These are phyloP conservation scores for Trichonephila clavipes DNA, from an alignment of 1,140 invertebrate species.

Conservation along the genomic window DNA sequence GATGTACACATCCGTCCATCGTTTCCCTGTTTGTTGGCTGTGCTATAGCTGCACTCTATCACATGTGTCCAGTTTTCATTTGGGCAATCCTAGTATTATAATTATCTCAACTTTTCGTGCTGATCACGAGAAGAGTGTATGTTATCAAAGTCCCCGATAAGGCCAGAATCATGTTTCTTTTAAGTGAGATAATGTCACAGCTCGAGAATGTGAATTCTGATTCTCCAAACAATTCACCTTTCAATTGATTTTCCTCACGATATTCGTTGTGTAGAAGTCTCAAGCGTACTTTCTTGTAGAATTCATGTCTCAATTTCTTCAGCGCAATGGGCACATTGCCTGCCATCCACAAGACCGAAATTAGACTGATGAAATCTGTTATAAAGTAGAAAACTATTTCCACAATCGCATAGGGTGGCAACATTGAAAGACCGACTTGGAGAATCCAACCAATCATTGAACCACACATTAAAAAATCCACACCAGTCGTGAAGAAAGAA, in stretches of 20 bases:
- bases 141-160: neutral
- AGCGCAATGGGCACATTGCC: neutral
- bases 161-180: neutral
- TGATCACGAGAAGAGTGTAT: neutral
- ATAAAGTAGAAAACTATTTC: neutral
- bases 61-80: neutral
- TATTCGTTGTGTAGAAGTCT: too few relatives aligned
- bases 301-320: neutral
- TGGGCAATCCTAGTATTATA: neutral
- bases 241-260: neutral
- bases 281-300: neutral
- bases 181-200: constrained; percentile 11
- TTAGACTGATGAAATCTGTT: neutral
- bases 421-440: neutral
- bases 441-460: neutral
- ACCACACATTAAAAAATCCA: neutral
- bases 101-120: neutral
- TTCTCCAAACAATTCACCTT: neutral
- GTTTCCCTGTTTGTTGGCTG: too few relatives aligned
- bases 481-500: neutral
- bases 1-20: too few relatives aligned
- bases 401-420: neutral
- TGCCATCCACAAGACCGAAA: neutral
- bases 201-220: neutral
- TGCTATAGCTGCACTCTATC: too few relatives aligned